Percentiles rank a stretch among this genome's conserved stretches.
Conservation (phyloP, 2,888 invertebrate species). For the Drosophila lutescens region DNA sequence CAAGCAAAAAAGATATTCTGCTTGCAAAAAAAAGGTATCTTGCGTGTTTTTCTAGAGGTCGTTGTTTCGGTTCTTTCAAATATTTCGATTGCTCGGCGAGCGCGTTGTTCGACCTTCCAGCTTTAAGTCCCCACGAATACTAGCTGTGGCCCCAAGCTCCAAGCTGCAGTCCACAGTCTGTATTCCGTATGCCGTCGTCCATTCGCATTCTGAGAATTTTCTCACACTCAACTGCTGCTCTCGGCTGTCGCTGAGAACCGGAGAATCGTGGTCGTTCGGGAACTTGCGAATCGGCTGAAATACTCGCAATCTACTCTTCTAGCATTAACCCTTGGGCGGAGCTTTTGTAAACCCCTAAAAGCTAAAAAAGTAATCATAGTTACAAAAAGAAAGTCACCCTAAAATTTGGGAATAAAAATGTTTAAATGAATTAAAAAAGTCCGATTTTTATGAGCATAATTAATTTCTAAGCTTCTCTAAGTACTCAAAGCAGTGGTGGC, state of each 20-base stretch:
- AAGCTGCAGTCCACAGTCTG: too few species aligned
- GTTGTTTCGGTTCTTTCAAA: neutral
- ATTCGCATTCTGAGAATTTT: conserved; percentile 8
- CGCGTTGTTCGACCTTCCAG: conserved; percentile 59
- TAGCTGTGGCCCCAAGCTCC: conserved; percentile 22
- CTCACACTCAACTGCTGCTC: conserved; percentile 4
- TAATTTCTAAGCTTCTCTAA: too few species aligned
- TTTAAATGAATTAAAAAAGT: too few species aligned
- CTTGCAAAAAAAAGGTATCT: neutral
- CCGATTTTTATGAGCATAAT: too few species aligned
- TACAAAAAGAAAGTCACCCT: neutral
- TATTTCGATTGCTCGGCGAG: neutral
- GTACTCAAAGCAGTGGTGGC: too few species aligned
- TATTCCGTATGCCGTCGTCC: neutral
- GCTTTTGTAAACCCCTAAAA: neutral
- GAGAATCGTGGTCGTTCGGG: neutral
- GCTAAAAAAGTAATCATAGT: neutral
- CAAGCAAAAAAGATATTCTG: conserved; percentile 2
- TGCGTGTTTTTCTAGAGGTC: neutral
- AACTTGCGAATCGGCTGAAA: neutral
- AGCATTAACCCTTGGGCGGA: conserved; percentile 14
- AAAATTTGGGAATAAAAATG: neutral
- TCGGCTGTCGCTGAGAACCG: conserved; percentile 2
- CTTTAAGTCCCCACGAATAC: conserved; percentile 62
- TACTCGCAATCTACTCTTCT: conserved; percentile 1